phyloP scores from a whole-genome alignment of 1,140 invertebrate species.

The Drosophila baimaii region DNA sequence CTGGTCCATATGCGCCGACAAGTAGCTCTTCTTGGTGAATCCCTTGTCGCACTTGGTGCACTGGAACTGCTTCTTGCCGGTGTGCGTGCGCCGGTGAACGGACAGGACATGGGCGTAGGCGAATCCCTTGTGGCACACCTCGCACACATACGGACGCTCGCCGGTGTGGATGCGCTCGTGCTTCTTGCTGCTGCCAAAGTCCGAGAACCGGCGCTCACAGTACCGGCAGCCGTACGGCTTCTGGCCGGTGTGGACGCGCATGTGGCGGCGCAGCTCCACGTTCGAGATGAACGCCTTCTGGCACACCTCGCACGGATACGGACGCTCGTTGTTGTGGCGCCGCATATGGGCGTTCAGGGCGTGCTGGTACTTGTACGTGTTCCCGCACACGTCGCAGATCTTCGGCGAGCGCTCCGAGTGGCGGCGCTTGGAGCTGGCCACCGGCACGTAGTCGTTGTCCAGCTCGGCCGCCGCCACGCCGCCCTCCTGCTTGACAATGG shows the following conservation, averaged over 20 bases:
- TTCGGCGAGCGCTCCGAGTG: slow-evolving; percentile 52
- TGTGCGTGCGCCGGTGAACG: slow-evolving; percentile 87
- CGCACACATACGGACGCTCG: slow-evolving; percentile 89
- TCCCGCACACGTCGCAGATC: slow-evolving; percentile 83
- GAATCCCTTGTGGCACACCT: slow-evolving; percentile 89
- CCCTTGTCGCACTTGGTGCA: slow-evolving; percentile 78
- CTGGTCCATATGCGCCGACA: slow-evolving; percentile 74
- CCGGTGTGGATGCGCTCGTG: slow-evolving; percentile 91
- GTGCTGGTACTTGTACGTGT: slow-evolving; percentile 82
- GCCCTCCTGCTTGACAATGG: slow-evolving; percentile 9
- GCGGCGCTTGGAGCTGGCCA: slow-evolving; percentile 29
- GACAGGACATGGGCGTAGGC: slow-evolving; percentile 88
- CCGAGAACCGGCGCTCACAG: slow-evolving; percentile 89
- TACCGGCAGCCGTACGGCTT: slow-evolving; percentile 89
- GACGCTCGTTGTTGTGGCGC: slow-evolving; percentile 77
- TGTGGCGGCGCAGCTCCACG: slow-evolving; percentile 80
- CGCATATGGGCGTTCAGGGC: slow-evolving; percentile 81
- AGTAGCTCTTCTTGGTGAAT: slow-evolving; percentile 81
- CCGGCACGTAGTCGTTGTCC: neutral
- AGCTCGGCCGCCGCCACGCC: neutral
- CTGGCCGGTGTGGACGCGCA: slow-evolving; percentile 80
- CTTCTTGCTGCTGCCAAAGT: slow-evolving; percentile 87
- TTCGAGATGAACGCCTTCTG: slow-evolving; percentile 82
- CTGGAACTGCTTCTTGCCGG: slow-evolving; percentile 87
- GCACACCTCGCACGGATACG: slow-evolving; percentile 78